Percentiles rank a stretch among this genome's conserved stretches.
phyloP scores from a whole-genome alignment of 2,888 invertebrate species.

The Hecatera dysodea region DNA sequence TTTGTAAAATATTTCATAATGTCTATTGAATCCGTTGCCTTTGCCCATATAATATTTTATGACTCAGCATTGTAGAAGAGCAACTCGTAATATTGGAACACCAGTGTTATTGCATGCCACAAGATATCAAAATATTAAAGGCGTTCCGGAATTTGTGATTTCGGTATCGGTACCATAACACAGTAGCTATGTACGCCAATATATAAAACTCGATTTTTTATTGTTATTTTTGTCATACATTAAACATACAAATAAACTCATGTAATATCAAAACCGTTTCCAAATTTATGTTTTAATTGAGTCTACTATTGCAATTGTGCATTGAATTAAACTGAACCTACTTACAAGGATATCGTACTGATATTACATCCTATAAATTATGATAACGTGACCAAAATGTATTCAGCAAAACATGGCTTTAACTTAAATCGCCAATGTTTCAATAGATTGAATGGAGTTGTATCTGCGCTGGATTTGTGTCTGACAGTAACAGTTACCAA shows the following conservation, averaged over 20 bases:
- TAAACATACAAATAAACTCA: too few relatives aligned
- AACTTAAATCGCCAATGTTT: conserved; percentile 21
- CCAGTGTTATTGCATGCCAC: conserved; percentile 40
- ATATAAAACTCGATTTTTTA: neutral
- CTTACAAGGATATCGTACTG: neutral
- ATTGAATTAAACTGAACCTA: conserved; percentile 14
- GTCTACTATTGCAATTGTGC: neutral
- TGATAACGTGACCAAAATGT: conserved; percentile 14
- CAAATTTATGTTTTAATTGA: neutral
- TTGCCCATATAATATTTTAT: conserved; percentile 62
- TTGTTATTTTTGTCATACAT: conserved; percentile 1
- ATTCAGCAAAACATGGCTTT: conserved; percentile 12
- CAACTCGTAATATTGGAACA: conserved; percentile 39
- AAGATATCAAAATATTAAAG: conserved; percentile 26
- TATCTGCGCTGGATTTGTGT: conserved; percentile 27
- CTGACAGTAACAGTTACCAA: conserved; percentile 9
- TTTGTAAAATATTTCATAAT: conserved; percentile 65
- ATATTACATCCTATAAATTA: conserved; percentile 20
- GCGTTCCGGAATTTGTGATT: conserved; percentile 16
- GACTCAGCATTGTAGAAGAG: conserved; percentile 46
- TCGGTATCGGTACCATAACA: neutral
- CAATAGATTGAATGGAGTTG: conserved; percentile 39
- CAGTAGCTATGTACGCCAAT: neutral
- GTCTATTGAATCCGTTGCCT: conserved; percentile 53
- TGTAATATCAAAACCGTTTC: neutral